Conservation (phyloP, 2,113 vertebrate species). For the Ivindomyrus marchei region DNA sequence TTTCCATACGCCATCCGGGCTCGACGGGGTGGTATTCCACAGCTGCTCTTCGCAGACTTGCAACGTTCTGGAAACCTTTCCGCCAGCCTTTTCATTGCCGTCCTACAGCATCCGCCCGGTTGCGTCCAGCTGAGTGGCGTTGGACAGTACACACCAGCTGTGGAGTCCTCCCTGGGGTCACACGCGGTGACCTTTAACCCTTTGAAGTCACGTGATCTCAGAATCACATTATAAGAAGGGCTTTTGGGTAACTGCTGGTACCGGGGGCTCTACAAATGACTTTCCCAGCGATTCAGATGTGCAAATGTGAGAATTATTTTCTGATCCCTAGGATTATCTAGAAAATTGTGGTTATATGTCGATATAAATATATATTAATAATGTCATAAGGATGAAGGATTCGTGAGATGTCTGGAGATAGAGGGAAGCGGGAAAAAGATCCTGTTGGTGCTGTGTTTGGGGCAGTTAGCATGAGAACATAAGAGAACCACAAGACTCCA, state of each 20-base stretch:
- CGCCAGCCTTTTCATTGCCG: background rate
- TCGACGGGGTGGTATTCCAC: slow-evolving; percentile 60
- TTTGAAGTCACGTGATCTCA: background rate
- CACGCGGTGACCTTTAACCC: background rate
- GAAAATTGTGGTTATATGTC: background rate
- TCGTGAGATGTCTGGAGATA: background rate
- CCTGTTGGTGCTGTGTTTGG: background rate
- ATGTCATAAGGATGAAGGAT: background rate
- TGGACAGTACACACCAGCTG: background rate
- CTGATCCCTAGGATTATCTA: background rate
- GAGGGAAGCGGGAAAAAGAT: background rate
- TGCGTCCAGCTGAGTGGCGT: background rate
- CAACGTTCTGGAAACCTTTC: slow-evolving; percentile 82
- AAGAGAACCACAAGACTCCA: background rate
- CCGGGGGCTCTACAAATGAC: background rate
- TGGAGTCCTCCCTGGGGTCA: background rate
- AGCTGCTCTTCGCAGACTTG: slow-evolving; percentile 68
- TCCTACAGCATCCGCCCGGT: background rate
- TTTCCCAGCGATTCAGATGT: background rate
- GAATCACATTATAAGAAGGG: background rate
- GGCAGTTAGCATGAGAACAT: background rate
- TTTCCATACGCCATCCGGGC: slow-evolving; percentile 66
- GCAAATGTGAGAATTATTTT: background rate
- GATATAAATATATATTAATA: background rate
- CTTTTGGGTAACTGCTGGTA: background rate